Percentiles rank a stretch among this genome's conserved stretches.
Evolutionary conservation across 1,140 invertebrate species (phyloP).

Genomic region (Neodiprion virginianus): DNA sequence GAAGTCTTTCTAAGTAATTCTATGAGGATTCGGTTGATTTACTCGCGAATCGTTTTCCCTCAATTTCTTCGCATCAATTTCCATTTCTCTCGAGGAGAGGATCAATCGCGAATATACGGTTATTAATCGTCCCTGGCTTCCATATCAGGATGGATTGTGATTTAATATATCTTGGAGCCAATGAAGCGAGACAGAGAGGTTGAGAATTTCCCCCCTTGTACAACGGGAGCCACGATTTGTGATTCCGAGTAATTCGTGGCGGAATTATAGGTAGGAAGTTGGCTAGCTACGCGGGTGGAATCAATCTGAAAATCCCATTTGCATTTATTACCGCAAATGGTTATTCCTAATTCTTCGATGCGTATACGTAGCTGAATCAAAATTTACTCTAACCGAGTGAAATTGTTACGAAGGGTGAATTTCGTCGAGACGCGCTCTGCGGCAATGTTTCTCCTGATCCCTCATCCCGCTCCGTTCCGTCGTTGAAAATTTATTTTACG

Average conservation of each 20-base stretch:
- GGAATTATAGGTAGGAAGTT: not conserved
- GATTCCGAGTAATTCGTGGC: not conserved
- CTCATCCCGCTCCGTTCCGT: no score
- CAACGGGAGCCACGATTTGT: not conserved
- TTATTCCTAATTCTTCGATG: not conserved
- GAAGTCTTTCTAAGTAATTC: no score
- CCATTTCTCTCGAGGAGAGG: no score
- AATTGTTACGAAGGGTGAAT: no score
- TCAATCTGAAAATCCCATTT: conserved; percentile 24
- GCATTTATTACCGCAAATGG: conserved; percentile 18
- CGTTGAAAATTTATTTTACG: no score
- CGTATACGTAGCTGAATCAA: not conserved
- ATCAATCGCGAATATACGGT: no score
- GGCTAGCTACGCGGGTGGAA: not conserved
- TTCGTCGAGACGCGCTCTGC: no score
- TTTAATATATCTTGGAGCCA: conserved; percentile 32
- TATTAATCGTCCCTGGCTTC: no score
- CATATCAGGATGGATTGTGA: conserved; percentile 40
- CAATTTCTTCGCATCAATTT: no score
- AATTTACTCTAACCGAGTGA: not conserved
- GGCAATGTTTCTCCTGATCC: no score
- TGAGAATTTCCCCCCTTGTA: not conserved
- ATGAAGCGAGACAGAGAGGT: conserved; percentile 16
- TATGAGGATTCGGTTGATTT: no score
- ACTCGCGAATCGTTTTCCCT: no score